Base-by-base conservation (phyloP, 2,113 vertebrate genomes). In the Poecile atricapillus region DNA sequence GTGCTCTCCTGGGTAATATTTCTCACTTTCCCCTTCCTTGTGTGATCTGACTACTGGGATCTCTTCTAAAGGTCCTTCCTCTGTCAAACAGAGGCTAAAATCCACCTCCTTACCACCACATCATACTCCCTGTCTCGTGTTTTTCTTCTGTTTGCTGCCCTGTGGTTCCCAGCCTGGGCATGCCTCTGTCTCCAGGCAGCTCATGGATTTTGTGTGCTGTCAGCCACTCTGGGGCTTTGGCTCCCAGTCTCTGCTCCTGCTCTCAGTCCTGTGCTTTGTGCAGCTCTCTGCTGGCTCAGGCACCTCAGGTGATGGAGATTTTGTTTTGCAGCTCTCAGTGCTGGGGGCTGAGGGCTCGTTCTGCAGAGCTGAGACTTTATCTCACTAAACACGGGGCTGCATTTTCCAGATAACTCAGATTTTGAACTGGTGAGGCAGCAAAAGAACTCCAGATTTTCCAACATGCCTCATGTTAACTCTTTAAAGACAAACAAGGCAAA, bases 311-410 rank as follows among this genome's bases (percentile, higher is more conserved):
- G 44, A 18, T 7, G 49, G 19, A 82, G 35, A 14, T 43, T 35
- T 30, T 56, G 41, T 24, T 43, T 14, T 44, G 63, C 58, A 83
- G 41, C 49, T 10, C 44, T 52, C n/a, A 4, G 33, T 16, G 31
- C 39, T 46, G 78, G 15, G 60, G 53, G 27, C 5, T 18, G 49
- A 62, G 5, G 24, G 28, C 39, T 78, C 25, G 0, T 31, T 75
- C 37, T 63, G 31, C 22, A 63, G 56, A 85, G 47, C 46, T 70
- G n/a, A 11, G 33, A 0, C 0, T 59, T 69, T 15, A 3, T 10
- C 67, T 56, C 35, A 8, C 33, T 55, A 4, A 74, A 49, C 11
- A 49, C 0, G 0, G 49, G 15, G 14, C 43, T 41, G 3, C 13
- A 3, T 27, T 90, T 71, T 33, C 50, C 43, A 70, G 28, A n/a